Evolutionary conservation across 2,113 vertebrate genomes (phyloP), one percentile per base, ranked within the genome.

Genomic region (Silurus meridionalis): DNA sequence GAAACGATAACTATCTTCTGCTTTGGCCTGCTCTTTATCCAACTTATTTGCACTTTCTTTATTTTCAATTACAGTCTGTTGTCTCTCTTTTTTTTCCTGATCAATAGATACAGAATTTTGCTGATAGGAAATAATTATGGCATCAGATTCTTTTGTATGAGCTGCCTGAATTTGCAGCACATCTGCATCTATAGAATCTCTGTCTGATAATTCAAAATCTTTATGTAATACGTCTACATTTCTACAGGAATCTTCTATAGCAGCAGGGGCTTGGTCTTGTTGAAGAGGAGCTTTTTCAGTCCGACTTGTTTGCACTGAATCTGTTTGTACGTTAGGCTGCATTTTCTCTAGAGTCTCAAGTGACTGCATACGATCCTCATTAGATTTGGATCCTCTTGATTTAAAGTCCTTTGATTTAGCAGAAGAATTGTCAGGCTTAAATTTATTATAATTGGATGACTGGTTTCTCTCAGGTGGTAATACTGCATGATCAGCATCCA

Each of bases 401-500:
- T 57, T 80, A 17, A 64, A n/a, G 21, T 58, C 74, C 74, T 55
- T 10, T 25, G 74, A 67, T 57, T 79, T 79, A 7, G n/a, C n/a
- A 66, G 61, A 4, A 7, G 48, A 21, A 0, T 37, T 66, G 37
- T 21, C 75, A 57, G 25, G 37, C 58, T 21, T 28, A 58, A 37
- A 23, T 5, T 80, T 21, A 37, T 83, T 48, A 60, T 55, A 53
- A 46, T 72, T 19, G 17, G 17, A 37, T 74, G 58, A 82, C 25
- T 58, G 72, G 52, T 57, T 55, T 3, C 4, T n/a, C 23, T 46
- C 82, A 52, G 66, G 79, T 55, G 17, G 10, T 21, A 60, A 53
- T 60, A 7, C 7, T 72, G 87, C 19, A 19, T 25, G 52, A 84
- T 84, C 66, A 80, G 80, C 53, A 55, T 90, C 84, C 6, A 89